phyloP scores from a whole-genome alignment of 2,888 invertebrate species.

The Sarcophaga subvicina region DNA sequence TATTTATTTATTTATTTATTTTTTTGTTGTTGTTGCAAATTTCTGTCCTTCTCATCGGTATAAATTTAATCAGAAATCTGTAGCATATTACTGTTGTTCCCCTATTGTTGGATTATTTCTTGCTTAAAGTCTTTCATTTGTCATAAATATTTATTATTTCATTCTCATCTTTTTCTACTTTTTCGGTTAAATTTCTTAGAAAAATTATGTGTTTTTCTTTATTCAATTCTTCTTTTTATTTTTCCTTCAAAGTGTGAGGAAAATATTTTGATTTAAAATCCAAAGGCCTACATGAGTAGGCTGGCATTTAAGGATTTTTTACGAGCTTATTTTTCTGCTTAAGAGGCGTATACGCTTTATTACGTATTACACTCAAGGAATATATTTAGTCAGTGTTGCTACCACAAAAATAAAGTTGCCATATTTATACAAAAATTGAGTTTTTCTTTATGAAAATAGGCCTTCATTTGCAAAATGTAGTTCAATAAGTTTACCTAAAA shows the following conservation, averaged over 20 bases:
- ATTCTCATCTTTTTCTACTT: not conserved
- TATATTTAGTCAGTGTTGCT: not conserved
- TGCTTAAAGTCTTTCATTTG: constrained; percentile 33
- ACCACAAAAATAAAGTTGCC: too few relatives aligned
- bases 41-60: not conserved
- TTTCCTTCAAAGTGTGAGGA: constrained; percentile 3
- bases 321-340: constrained; percentile 25
- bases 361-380: not conserved
- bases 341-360: not conserved
- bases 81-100: not conserved
- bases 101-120: not conserved
- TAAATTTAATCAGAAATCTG: constrained; percentile 29
- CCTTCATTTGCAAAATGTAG: too few relatives aligned
- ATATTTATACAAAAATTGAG: too few relatives aligned
- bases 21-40: constrained; percentile 11
- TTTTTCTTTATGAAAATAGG: too few relatives aligned
- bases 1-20: not conserved
- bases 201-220: constrained; percentile 3
- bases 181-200: not conserved
- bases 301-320: constrained; percentile 18
- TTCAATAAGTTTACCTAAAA: too few relatives aligned
- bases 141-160: constrained; percentile 42
- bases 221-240: not conserved
- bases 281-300: not conserved
- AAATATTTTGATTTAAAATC: constrained; percentile 32